Percentiles rank a stretch among this genome's conserved stretches.
phyloP scores from a whole-genome alignment of 2,797 vertebrate genomes.

The Sphaeramia orbicularis region DNA sequence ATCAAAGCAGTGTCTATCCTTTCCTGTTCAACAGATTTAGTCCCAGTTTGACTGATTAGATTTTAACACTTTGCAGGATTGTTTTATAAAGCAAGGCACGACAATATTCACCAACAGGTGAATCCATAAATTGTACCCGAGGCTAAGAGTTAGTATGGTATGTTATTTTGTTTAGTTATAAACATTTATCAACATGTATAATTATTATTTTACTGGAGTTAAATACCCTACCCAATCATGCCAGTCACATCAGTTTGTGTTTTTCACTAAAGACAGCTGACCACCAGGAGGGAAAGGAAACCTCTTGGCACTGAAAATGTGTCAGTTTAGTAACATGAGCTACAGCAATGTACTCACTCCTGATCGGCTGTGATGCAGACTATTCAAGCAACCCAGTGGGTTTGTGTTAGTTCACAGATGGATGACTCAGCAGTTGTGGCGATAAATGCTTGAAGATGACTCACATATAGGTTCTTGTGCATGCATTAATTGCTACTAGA shows the following conservation, averaged over 20 bases:
- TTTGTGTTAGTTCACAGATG: constrained; percentile 38
- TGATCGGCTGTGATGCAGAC: constrained; percentile 40
- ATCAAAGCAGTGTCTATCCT: constrained; percentile 59
- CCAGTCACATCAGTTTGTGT: background rate
- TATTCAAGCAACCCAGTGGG: constrained; percentile 1
- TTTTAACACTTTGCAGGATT: constrained; percentile 17
- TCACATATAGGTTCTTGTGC: background rate
- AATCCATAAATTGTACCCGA: too few relatives aligned
- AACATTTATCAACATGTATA: too few relatives aligned
- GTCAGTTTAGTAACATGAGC: constrained; percentile 40
- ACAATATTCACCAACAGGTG: too few relatives aligned
- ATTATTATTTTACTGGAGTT: too few relatives aligned
- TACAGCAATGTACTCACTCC: constrained; percentile 18
- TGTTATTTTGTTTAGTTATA: too few relatives aligned
- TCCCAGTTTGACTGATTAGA: constrained; percentile 19
- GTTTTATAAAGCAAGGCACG: background rate
- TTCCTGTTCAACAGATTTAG: constrained; percentile 52
- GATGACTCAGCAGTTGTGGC: constrained; percentile 27
- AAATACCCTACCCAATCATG: too few relatives aligned
- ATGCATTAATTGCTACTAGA: background rate
- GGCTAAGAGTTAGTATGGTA: too few relatives aligned
- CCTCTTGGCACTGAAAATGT: constrained; percentile 15
- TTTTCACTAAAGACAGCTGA: background rate
- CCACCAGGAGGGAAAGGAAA: background rate
- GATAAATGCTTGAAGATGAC: background rate